phyloP scores from a whole-genome alignment of 2,888 invertebrate genomes.

The Dinocampus coccinellae region DNA sequence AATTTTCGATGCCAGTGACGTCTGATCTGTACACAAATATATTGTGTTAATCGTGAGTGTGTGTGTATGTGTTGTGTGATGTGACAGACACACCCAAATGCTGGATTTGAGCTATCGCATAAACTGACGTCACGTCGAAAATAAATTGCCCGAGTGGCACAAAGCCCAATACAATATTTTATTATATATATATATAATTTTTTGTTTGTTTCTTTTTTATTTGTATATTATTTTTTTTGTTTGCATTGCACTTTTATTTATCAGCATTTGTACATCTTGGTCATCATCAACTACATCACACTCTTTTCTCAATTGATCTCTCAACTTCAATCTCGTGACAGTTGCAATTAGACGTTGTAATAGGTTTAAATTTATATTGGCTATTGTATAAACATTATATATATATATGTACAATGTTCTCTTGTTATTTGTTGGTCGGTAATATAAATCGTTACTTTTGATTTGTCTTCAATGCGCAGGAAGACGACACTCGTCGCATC shows the following conservation, averaged over 20 bases:
- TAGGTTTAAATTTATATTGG: background rate
- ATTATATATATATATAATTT: too few relatives aligned
- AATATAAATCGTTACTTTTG: slow-evolving; percentile 18
- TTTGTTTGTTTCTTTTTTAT: background rate
- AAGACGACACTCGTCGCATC: slow-evolving; percentile 28
- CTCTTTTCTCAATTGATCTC: background rate
- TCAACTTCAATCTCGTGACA: slow-evolving; percentile 3
- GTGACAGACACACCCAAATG: background rate
- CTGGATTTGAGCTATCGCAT: background rate
- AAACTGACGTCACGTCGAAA: background rate
- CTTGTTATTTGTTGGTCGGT: slow-evolving; percentile 12
- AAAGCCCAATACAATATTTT: background rate
- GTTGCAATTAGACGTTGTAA: background rate
- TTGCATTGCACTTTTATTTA: background rate
- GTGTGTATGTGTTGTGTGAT: background rate
- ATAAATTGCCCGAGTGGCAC: background rate
- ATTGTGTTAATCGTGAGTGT: background rate
- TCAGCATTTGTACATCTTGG: background rate
- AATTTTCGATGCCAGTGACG: background rate
- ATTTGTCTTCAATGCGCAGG: slow-evolving; percentile 47
- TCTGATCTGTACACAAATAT: background rate
- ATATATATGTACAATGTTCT: background rate
- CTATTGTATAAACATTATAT: background rate
- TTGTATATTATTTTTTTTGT: background rate
- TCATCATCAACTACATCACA: background rate